Conservation (phyloP, 2,113 vertebrate genomes). For the Xenopus laevis region DNA sequence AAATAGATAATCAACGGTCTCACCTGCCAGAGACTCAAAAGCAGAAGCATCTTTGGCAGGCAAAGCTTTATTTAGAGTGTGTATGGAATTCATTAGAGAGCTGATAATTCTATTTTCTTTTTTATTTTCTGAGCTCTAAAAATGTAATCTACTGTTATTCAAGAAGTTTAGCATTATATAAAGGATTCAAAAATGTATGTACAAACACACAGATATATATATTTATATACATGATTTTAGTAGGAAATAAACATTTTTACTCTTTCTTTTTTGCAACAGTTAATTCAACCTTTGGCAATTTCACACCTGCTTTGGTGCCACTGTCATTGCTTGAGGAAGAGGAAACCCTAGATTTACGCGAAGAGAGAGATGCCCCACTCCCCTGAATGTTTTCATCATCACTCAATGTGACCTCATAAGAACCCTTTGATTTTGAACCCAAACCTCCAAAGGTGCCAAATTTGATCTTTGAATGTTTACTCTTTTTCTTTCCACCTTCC, state of each 20-base stretch:
- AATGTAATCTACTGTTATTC: conserved; percentile 41
- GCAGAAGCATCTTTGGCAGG: conserved; percentile 37
- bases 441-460: conserved; percentile 93
- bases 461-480: conserved; percentile 77
- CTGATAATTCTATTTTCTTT: not conserved
- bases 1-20: conserved; percentile 54
- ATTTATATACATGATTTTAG: conserved; percentile 48
- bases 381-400: conserved; percentile 70
- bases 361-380: conserved; percentile 59
- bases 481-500: conserved; percentile 67
- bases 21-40: conserved; percentile 47
- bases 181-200: conserved; percentile 51
- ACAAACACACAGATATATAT: conserved; percentile 46
- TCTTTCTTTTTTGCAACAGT: conserved; percentile 75
- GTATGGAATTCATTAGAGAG: conserved; percentile 19
- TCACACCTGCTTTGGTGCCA: conserved; percentile 69
- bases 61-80: conserved; percentile 19
- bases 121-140: not conserved
- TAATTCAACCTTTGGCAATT: conserved; percentile 71
- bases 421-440: conserved; percentile 85
- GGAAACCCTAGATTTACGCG: conserved; percentile 75
- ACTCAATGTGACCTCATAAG: conserved; percentile 84
- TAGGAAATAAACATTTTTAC: conserved; percentile 47
- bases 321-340: conserved; percentile 87
- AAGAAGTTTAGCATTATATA: conserved; percentile 50